These are phyloP conservation scores for Leptinotarsa rubiginosa DNA, from an alignment of 2,888 invertebrate genomes.

Conservation along the genomic window DNA sequence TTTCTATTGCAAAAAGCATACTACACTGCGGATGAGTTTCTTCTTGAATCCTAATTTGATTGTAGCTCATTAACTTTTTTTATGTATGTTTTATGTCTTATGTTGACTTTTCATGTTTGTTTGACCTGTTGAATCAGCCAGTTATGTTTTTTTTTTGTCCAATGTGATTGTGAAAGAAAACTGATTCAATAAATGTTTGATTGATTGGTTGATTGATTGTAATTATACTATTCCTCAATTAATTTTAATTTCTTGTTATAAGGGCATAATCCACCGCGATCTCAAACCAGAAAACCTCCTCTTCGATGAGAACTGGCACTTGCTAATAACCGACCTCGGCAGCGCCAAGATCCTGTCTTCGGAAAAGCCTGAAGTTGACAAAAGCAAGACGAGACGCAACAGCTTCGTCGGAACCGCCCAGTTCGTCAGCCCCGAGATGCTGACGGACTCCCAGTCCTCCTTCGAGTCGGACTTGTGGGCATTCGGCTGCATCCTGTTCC, in stretches of 20 bases:
- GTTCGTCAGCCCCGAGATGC: conserved; percentile 97
- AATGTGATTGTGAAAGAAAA: no score
- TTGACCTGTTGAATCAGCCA: no score
- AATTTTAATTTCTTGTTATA: conserved; percentile 64
- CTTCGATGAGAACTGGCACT: conserved; percentile 94
- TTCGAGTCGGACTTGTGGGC: conserved; percentile 96
- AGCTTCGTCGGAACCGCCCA: conserved; percentile 90
- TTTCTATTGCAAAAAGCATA: no score
- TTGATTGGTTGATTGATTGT: no score
- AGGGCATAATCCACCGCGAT: conserved; percentile 94
- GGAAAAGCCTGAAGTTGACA: conserved; percentile 49
- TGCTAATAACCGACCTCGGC: conserved; percentile 97
- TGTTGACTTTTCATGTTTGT: no score
- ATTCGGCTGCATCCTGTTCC: conserved; percentile 94
- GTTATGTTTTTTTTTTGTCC: no score
- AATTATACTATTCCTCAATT: no score
- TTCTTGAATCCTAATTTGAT: no score
- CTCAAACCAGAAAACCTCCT: conserved; percentile 98
- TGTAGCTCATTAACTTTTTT: no score
- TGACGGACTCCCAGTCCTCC: conserved; percentile 82
- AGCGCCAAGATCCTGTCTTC: conserved; percentile 85
- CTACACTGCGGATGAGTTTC: no score
- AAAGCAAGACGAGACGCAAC: conserved; percentile 69
- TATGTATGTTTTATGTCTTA: no score
- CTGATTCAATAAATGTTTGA: no score